Evolutionary conservation across 2,888 invertebrate genomes (phyloP).

Genomic region (Lingula anatina): DNA sequence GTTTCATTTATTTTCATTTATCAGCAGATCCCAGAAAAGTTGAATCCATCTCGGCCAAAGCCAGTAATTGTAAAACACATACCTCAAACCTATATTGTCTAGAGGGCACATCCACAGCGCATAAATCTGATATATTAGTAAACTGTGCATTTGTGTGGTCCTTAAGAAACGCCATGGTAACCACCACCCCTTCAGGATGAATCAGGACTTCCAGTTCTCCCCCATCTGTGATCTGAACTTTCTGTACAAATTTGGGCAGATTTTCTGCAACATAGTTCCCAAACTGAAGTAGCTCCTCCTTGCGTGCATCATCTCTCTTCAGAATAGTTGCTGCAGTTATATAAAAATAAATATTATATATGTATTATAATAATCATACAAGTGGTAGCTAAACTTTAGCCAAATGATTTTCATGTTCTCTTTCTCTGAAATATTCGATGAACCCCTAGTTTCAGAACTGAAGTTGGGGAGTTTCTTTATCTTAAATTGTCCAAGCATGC

Average conservation of each 20-base stretch:
- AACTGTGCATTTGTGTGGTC: constrained; percentile 95
- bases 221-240: constrained; percentile 69
- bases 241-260: constrained; percentile 94
- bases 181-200: constrained; percentile 87
- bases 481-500: too few species aligned
- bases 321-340: constrained; percentile 31
- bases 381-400: neutral
- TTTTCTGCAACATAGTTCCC: constrained; percentile 90
- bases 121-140: constrained; percentile 80
- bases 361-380: neutral
- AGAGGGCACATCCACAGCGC: constrained; percentile 90
- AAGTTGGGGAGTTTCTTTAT: too few species aligned
- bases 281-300: constrained; percentile 59
- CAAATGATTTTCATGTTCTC: too few species aligned
- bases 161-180: constrained; percentile 85
- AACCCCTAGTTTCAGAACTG: too few species aligned
- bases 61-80: too few species aligned
- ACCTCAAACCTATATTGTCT: constrained; percentile 86
- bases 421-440: too few species aligned
- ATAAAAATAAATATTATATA: neutral
- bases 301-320: constrained; percentile 11
- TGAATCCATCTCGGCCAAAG: too few species aligned
- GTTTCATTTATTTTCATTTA: too few species aligned
- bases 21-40: too few species aligned
- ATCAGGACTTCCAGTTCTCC: constrained; percentile 86